A percentile compares a stretch with the other conserved stretches of the same genome.
These are phyloP conservation scores for Lithobates sylvaticus DNA, from an alignment of 2,797 vertebrate genomes.

Conservation along the genomic window DNA sequence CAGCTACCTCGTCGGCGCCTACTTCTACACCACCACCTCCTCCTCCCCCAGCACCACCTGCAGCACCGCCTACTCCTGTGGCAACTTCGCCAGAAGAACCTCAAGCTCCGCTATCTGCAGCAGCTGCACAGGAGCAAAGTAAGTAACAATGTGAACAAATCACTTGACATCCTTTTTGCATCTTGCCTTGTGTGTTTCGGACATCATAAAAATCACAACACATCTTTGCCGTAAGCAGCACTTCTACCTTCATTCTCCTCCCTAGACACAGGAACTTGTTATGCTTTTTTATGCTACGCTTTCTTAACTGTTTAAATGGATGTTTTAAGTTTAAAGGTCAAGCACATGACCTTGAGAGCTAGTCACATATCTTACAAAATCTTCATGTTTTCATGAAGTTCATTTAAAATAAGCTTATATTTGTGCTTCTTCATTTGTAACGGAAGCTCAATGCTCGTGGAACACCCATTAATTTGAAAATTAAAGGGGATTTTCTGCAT, in stretches of 20 bases:
- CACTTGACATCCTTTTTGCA: background rate
- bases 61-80: conserved; percentile 54
- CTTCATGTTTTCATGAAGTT: too few species aligned
- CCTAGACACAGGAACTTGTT: background rate
- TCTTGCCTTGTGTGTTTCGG: background rate
- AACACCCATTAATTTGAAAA: too few species aligned
- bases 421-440: too few species aligned
- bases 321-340: background rate
- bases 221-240: background rate
- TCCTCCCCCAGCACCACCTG: conserved; percentile 67
- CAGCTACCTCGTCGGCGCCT: conserved; percentile 63
- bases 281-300: background rate
- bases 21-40: background rate
- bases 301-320: background rate
- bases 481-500: too few species aligned
- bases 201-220: background rate
- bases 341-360: background rate
- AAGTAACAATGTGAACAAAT: background rate
- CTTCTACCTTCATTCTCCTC: background rate
- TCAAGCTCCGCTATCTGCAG: background rate
- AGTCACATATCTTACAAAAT: too few species aligned
- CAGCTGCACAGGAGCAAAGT: conserved; percentile 46
- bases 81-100: conserved; percentile 34
- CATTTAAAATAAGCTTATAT: too few species aligned
- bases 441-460: too few species aligned